phyloP scores from a whole-genome alignment of 2,888 invertebrate genomes.

The Cenopis cana region DNA sequence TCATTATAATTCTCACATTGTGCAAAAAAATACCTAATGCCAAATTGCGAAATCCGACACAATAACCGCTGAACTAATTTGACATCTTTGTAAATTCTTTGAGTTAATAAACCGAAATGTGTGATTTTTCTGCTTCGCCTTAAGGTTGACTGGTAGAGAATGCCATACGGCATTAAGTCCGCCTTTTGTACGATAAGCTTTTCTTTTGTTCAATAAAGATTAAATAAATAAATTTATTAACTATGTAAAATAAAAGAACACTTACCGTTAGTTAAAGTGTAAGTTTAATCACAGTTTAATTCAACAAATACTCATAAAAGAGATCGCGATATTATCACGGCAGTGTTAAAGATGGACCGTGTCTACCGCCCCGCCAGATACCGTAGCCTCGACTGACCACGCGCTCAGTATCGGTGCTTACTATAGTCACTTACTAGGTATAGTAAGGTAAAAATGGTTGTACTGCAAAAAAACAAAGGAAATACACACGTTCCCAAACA shows the following conservation, averaged over 20 bases:
- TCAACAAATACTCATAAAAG: background rate
- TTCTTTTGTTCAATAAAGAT: no score
- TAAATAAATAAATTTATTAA: no score
- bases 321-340: slow-evolving; percentile 5
- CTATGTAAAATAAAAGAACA: background rate
- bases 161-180: no score
- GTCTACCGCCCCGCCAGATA: background rate
- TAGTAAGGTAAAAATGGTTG: background rate
- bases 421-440: slow-evolving; percentile 1
- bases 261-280: background rate
- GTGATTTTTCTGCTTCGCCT: no score
- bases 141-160: no score
- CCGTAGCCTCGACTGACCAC: slow-evolving; percentile 8
- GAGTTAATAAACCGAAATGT: background rate
- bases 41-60: background rate
- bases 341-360: background rate
- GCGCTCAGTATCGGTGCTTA: slow-evolving; percentile 3
- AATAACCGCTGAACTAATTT: background rate
- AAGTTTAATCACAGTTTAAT: background rate
- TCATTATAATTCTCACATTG: background rate
- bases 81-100: background rate
- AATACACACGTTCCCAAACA: no score
- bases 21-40: background rate
- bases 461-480: background rate
- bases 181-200: no score